These are phyloP conservation scores for Agrilus cyanescens DNA, from an alignment of 2,888 invertebrate species.

Conservation along the genomic window DNA sequence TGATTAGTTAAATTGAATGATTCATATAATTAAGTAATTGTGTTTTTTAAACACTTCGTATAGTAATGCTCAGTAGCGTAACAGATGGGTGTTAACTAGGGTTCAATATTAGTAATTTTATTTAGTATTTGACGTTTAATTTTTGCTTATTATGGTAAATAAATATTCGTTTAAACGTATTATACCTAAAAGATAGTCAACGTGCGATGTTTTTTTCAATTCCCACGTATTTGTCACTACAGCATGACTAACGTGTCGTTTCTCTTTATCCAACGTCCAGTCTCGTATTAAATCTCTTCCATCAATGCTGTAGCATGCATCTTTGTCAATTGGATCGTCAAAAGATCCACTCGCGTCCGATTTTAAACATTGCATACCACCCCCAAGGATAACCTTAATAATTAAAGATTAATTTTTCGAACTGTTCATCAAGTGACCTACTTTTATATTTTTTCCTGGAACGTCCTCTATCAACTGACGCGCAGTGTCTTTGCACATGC, in stretches of 20 bases:
- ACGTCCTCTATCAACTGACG: slow-evolving; percentile 66
- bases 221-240: slow-evolving; percentile 59
- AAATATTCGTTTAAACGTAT: background rate
- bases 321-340: slow-evolving; percentile 38
- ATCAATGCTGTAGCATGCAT: slow-evolving; percentile 54
- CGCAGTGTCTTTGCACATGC: slow-evolving; percentile 71
- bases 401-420: background rate
- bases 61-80: too few species aligned
- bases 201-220: slow-evolving; percentile 40
- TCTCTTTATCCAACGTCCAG: slow-evolving; percentile 46
- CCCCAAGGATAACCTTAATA: slow-evolving; percentile 71
- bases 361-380: slow-evolving; percentile 62
- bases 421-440: slow-evolving; percentile 23
- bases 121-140: background rate
- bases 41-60: too few species aligned
- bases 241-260: slow-evolving; percentile 40
- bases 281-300: slow-evolving; percentile 60
- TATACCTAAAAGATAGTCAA: slow-evolving; percentile 67
- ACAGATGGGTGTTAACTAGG: background rate
- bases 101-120: background rate
- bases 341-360: slow-evolving; percentile 40
- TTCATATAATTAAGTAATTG: too few species aligned
- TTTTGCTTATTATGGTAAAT: background rate
- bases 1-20: too few species aligned
- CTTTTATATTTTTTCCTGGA: slow-evolving; percentile 67